These are phyloP conservation scores for Ligdia adustata DNA, from an alignment of 2,888 invertebrate species.

Conservation along the genomic window DNA sequence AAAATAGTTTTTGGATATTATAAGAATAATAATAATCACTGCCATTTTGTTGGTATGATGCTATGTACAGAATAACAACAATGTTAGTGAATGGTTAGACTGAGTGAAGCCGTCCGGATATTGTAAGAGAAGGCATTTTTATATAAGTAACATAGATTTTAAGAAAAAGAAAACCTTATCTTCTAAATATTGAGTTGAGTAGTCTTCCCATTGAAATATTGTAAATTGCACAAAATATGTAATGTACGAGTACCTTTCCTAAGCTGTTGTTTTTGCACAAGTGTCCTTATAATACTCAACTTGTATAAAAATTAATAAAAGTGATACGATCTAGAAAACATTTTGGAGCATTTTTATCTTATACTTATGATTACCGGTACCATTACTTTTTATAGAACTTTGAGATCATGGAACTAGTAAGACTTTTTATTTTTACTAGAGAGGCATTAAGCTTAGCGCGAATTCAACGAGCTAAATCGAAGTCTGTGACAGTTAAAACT, in stretches of 20 bases:
- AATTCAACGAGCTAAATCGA: no score
- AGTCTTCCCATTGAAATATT: slow-evolving; percentile 61
- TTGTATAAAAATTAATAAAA: slow-evolving; percentile 33
- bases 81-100: slow-evolving; percentile 45
- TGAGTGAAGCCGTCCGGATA: slow-evolving; percentile 52
- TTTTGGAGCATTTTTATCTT: no score
- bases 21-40: slow-evolving; percentile 38
- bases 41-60: slow-evolving; percentile 38
- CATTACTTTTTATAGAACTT: no score
- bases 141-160: slow-evolving; percentile 35
- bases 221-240: slow-evolving; percentile 46
- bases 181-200: slow-evolving; percentile 47
- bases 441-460: no score
- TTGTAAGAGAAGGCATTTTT: slow-evolving; percentile 45
- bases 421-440: no score
- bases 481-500: no score
- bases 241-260: slow-evolving; percentile 22
- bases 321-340: not conserved
- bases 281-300: slow-evolving; percentile 41
- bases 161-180: no score
- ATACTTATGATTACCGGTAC: no score
- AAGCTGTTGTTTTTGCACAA: slow-evolving; percentile 51
- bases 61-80: not conserved
- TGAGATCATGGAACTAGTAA: no score
- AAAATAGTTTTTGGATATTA: not conserved